A percentile compares a stretch with the other conserved stretches of the same genome.
Evolutionary conservation across 2,888 invertebrate genomes (phyloP).

Genomic region (Girardia tigrina): DNA sequence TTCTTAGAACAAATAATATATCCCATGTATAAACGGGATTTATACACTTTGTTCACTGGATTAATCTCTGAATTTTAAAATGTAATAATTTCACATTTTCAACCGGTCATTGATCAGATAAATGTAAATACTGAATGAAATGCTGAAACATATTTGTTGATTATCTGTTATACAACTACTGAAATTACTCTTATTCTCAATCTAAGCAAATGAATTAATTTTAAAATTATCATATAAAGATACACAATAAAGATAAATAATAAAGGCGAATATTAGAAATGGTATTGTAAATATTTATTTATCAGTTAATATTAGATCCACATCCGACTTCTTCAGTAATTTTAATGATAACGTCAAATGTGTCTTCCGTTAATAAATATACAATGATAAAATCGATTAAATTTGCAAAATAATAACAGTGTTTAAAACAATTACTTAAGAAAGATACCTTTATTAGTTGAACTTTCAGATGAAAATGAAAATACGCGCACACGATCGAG

Average conservation of each 20-base stretch:
- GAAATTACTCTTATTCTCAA: too few relatives aligned
- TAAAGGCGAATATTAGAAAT: background rate
- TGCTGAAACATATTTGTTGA: too few relatives aligned
- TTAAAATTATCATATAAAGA: background rate
- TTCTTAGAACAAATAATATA: too few relatives aligned
- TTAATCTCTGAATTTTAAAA: too few relatives aligned
- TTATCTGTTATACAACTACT: too few relatives aligned
- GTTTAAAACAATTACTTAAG: background rate
- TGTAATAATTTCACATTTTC: too few relatives aligned
- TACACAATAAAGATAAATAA: background rate
- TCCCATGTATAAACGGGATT: too few relatives aligned
- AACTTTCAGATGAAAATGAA: conserved; percentile 9
- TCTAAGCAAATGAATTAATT: too few relatives aligned
- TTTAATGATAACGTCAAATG: background rate
- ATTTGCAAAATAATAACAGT: background rate
- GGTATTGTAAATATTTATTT: background rate
- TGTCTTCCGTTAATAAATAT: conserved; percentile 12
- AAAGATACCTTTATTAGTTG: background rate
- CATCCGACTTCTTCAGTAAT: background rate
- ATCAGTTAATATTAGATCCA: background rate
- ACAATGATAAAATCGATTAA: background rate
- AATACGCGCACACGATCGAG: background rate
- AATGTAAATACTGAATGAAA: background rate
- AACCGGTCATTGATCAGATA: too few relatives aligned
- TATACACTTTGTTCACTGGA: too few relatives aligned